Evolutionary conservation across 2,888 invertebrate species (phyloP), one percentile per base, ranked within the genome.

Genomic region (Agrotis segetum): DNA sequence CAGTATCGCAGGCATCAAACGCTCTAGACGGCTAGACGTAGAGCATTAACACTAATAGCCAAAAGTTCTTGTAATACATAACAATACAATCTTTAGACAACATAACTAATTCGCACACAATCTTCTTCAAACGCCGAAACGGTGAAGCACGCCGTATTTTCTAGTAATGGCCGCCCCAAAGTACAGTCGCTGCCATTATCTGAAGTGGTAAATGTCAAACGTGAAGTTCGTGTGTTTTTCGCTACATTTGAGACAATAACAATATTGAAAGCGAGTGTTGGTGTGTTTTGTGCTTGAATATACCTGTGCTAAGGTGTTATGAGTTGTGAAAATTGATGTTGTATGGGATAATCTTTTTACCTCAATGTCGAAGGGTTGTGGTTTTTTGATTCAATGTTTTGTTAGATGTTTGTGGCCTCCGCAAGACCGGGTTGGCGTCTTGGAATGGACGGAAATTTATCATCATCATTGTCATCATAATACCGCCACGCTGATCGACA

Each of bases 231-330:
- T 69, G 68, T 77, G 75, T 80, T 85, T 85, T 82, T 81, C 70
- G 77, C 71, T 70, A 87, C 85, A 87, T 88, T 87, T 87, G 81
- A 78, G 74, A 65, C 71, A 74, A 77, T 86, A 83, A 84, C 81
- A 84, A 80, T 85, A 85, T 85, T 76, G 81, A 67, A 72, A 76
- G 53, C 61, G 74, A 65, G 44, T 64, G 14, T 84, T 67, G 58
- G 46, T 60, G 67, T 82, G 80, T 77, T 83, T 88, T 71, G 64
- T 61, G 49, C 79, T 72, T 62, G 53, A 79, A 71, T 81, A 60
- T 74, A 66, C 60, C 61, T 77, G 56, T 40, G n/a, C 24, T 13
- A 4, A 60, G 61, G 64, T 67, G 56, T 72, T 71, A 71, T 64
- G 46, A 40, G 9, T 40, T 40, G 40, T 11, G 40, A 40, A 40